Base-by-base conservation (phyloP, 2,797 vertebrate species). In the Paguma larvata region DNA sequence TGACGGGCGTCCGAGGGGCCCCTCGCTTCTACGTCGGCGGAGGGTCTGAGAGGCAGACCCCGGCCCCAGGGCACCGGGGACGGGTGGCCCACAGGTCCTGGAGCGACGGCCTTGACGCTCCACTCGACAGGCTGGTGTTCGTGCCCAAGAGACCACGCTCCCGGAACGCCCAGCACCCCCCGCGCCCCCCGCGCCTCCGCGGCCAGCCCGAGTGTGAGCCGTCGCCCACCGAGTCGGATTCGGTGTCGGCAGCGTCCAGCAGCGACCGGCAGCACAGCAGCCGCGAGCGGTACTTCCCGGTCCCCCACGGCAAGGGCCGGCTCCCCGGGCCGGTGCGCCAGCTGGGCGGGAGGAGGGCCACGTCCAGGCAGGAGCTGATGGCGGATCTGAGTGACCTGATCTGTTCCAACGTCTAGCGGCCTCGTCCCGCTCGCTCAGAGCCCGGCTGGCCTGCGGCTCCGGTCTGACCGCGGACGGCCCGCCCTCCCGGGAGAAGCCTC, bases 221-320 rank as follows among this genome's bases (percentile, higher is more conserved):
- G 0, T 98, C 99, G 5, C 97, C 99, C 82, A 99, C 99, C 0
- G 99, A 99, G 92, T 99, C 99, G 0, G 99, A 99, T 96, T 99
- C 99, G 0, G 80, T 99, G 46, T 99, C 99, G 0, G 93, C 99
- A 19, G 99, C 99, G 14, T 99, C 99, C 80, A 99, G 99, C 98
- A 99, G 99, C 0, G 99, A 99, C 97, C 99, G 99, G 0, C 99
- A 99, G 97, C 99, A 99, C 98, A 99, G 99, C 98, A 98, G 99
- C 98, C 99, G 99, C 0, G 99, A 99, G 98, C 99, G 99, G 95
- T 99, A 99, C 95, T 99, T 99, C 46, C 99, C 99, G 94, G 99
- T 99, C 96, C 99, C 99, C 94, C 99, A 99, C n/a, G 99, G 98
- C 97, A 99, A 99, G 96, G 99, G 99, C 89, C 99, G 98, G 95